Conservation (phyloP, 2,797 vertebrate species). For the Urosaurus nigricauda region DNA sequence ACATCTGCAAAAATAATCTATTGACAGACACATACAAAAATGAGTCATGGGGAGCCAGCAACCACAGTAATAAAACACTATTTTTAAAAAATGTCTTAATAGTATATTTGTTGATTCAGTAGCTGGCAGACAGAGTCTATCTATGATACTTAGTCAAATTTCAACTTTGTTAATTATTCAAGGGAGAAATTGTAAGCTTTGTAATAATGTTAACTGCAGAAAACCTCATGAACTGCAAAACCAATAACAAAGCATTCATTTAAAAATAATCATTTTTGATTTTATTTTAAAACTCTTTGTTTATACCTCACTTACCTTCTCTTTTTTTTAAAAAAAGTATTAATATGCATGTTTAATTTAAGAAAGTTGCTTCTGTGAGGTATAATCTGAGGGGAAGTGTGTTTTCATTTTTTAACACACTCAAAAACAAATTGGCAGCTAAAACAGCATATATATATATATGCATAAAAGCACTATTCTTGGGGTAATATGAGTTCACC, state of each 20-base stretch:
- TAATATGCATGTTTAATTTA: neutral
- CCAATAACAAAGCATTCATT: neutral
- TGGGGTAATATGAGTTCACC: conserved; percentile 38
- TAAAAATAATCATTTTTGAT: conserved; percentile 13
- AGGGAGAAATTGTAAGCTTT: conserved; percentile 30
- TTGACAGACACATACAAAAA: conserved; percentile 51
- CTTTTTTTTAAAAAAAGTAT: conserved; percentile 8
- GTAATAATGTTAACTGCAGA: conserved; percentile 11
- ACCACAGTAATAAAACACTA: conserved; percentile 40
- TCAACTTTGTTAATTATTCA: conserved; percentile 22
- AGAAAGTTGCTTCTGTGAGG: neutral
- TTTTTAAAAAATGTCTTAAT: conserved; percentile 28
- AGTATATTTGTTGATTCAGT: conserved; percentile 11
- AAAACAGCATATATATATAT: neutral
- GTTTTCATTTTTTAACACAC: neutral
- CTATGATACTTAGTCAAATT: neutral
- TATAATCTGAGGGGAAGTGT: neutral
- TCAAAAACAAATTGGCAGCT: conserved; percentile 28
- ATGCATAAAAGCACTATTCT: conserved; percentile 34
- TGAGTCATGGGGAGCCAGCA: conserved; percentile 38
- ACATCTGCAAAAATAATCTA: conserved; percentile 61
- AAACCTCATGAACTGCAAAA: conserved; percentile 24
- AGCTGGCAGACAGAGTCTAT: neutral
- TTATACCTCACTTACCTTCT: neutral
- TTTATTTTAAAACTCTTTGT: neutral